These are phyloP conservation scores for Cebus imitator DNA, from an alignment of 2,113 vertebrate genomes.

Conservation along the genomic window DNA sequence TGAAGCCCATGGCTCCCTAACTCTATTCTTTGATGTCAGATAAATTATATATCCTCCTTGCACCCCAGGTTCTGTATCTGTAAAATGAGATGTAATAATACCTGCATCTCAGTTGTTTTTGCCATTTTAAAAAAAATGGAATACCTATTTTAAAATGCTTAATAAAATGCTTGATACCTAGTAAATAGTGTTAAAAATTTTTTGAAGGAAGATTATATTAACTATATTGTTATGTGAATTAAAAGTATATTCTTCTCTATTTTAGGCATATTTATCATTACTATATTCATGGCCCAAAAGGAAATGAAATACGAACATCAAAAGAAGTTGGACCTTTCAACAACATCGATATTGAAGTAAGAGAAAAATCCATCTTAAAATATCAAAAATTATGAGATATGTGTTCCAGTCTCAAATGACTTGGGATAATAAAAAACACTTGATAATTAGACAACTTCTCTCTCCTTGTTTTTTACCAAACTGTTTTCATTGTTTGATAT, in stretches of 20 bases:
- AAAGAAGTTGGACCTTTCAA: constrained; percentile 69
- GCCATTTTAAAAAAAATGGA: background rate
- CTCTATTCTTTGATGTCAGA: background rate
- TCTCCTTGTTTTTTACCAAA: background rate
- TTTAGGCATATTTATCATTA: constrained; percentile 97
- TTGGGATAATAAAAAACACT: constrained; percentile 23
- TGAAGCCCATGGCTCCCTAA: background rate
- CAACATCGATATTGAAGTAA: constrained; percentile 93
- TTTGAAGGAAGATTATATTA: constrained; percentile 15
- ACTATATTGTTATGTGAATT: constrained; percentile 30
- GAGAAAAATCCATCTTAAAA: constrained; percentile 43
- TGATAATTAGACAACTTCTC: background rate
- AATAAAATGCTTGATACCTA: background rate
- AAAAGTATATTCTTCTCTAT: constrained; percentile 59
- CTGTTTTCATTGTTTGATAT: constrained; percentile 43
- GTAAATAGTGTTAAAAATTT: background rate
- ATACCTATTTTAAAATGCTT: background rate
- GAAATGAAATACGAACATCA: constrained; percentile 82
- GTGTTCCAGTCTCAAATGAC: background rate
- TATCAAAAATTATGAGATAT: background rate
- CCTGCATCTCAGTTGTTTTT: constrained; percentile 48
- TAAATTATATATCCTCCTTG: background rate
- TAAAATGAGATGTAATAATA: background rate
- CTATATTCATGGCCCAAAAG: constrained; percentile 93
- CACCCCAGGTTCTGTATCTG: background rate